These are phyloP conservation scores for Acronicta aceris DNA, from an alignment of 2,888 invertebrate genomes.

Conservation along the genomic window DNA sequence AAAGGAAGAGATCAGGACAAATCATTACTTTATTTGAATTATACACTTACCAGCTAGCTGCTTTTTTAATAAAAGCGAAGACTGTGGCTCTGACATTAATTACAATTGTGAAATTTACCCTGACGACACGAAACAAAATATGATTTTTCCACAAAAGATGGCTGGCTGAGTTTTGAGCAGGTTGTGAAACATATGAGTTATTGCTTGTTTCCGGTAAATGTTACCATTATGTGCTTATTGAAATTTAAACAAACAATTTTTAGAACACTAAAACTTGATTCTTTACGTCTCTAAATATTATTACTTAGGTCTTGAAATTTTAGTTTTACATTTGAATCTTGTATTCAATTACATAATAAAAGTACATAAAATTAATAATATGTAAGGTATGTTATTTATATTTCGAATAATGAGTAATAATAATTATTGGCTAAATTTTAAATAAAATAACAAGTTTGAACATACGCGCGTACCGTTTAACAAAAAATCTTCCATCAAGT, in stretches of 20 bases:
- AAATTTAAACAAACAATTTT: not conserved
- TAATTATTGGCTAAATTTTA: too few species aligned
- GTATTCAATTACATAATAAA: too few species aligned
- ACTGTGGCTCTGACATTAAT: conserved; percentile 99
- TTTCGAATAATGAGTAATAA: too few species aligned
- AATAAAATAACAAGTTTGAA: too few species aligned
- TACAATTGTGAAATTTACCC: conserved; percentile 94
- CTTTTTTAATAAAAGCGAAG: conserved; percentile 97
- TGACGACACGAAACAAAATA: conserved; percentile 93
- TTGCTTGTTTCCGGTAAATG: conserved; percentile 83
- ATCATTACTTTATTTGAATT: conserved; percentile 58
- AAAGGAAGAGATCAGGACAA: conserved; percentile 66
- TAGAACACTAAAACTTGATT: not conserved
- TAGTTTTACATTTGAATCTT: too few species aligned
- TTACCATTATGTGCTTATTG: conserved; percentile 62
- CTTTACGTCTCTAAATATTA: not conserved
- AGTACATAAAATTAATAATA: too few species aligned
- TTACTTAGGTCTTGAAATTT: too few species aligned
- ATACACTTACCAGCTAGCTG: conserved; percentile 96
- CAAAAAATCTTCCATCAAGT: too few species aligned
- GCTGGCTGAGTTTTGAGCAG: conserved; percentile 90
- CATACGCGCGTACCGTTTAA: too few species aligned
- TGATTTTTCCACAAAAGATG: conserved; percentile 93
- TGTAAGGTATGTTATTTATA: too few species aligned
- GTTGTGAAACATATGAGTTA: conserved; percentile 88